phyloP scores from a whole-genome alignment of 2,797 vertebrate species.

The Clarias fuscus region DNA sequence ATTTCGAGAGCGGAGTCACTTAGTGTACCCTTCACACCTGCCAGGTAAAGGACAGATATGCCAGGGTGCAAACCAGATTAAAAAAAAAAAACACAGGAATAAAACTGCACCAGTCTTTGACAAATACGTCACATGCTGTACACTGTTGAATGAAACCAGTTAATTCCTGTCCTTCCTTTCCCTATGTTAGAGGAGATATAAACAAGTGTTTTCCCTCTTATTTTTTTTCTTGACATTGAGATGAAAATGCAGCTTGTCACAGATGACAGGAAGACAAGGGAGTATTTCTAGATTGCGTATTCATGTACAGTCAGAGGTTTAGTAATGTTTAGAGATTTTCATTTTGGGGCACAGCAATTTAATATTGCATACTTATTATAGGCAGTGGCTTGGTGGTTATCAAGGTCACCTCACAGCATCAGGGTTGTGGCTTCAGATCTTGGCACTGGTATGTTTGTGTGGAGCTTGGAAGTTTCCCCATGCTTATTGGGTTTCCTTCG shows the following conservation, averaged over 20 bases:
- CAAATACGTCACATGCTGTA: neutral
- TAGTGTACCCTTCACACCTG: conserved; percentile 36
- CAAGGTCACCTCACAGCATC: too few species aligned
- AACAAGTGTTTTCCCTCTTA: neutral
- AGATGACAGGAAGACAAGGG: neutral
- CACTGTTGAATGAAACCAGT: neutral
- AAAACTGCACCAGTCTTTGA: neutral
- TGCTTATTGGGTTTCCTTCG: too few species aligned
- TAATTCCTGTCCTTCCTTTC: neutral
- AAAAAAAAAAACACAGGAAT: neutral
- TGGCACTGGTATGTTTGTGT: too few species aligned
- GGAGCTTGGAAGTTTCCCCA: too few species aligned
- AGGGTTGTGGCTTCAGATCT: too few species aligned
- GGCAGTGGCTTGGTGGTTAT: too few species aligned
- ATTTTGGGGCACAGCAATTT: too few species aligned
- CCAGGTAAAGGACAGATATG: conserved; percentile 15
- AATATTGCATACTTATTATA: too few species aligned
- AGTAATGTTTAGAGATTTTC: neutral
- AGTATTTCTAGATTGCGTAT: neutral
- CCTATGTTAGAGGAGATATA: neutral
- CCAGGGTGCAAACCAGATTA: neutral
- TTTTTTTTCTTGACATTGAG: neutral
- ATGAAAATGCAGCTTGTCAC: neutral
- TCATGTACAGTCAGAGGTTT: neutral
- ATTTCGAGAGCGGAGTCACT: conserved; percentile 28